Evolutionary conservation across 1,140 invertebrate species (phyloP).

Genomic region (Orchestia grillus): DNA sequence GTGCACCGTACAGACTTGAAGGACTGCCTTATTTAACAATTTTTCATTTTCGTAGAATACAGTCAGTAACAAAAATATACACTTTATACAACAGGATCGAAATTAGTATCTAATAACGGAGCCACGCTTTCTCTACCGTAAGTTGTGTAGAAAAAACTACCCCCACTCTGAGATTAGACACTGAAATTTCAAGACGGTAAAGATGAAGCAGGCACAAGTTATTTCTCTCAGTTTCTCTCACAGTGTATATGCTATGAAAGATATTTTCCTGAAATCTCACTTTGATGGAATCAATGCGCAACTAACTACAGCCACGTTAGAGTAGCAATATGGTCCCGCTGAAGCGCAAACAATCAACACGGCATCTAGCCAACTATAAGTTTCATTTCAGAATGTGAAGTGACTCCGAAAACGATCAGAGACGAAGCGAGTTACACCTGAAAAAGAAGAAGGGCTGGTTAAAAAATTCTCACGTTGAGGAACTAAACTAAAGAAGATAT

Average conservation of each 20-base stretch:
- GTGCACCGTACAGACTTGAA: not conserved
- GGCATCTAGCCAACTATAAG: not conserved
- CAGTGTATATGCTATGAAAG: not conserved
- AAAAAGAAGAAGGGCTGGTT: not conserved
- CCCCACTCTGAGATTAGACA: not conserved
- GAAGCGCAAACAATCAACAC: not conserved
- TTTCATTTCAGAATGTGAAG: not conserved
- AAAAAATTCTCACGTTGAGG: not conserved
- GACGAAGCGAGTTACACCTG: not conserved
- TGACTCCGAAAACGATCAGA: not conserved
- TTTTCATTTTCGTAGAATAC: slow-evolving; percentile 8
- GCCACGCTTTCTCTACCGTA: not conserved
- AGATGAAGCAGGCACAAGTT: not conserved
- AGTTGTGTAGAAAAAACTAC: not conserved
- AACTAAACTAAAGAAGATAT: not conserved
- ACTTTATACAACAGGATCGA: not conserved
- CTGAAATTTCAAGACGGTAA: not conserved
- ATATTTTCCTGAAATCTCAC: not conserved
- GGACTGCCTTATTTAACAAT: not conserved
- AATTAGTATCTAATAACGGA: not conserved
- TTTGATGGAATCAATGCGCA: not conserved
- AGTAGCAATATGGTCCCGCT: not conserved
- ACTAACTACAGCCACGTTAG: not conserved
- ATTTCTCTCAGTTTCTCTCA: not conserved
- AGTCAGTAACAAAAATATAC: slow-evolving; percentile 10